Evolutionary conservation across 1,140 invertebrate genomes (phyloP).

Genomic region (Bombus sibiricus): DNA sequence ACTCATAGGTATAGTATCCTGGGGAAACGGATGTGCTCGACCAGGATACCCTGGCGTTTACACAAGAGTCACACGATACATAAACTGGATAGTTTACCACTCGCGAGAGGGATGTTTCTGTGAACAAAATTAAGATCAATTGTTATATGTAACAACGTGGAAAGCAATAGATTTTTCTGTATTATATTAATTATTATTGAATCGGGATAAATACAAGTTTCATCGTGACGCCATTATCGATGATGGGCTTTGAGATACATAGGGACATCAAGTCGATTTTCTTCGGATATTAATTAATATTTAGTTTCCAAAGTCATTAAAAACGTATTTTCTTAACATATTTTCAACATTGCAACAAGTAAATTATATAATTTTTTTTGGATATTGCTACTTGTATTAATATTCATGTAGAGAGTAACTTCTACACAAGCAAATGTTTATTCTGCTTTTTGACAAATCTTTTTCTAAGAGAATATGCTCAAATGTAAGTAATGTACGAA

Average conservation of each 20-base stretch:
- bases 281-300: background rate
- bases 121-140: constrained; percentile 57
- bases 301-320: background rate
- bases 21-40: constrained; percentile 82
- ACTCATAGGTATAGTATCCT: constrained; percentile 86
- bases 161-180: background rate
- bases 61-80: constrained; percentile 86
- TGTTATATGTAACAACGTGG: no score
- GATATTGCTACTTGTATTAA: background rate
- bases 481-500: background rate
- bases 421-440: background rate
- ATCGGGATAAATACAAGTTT: background rate
- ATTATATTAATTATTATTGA: background rate
- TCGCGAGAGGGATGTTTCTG: constrained; percentile 86
- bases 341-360: no score
- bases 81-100: constrained; percentile 86
- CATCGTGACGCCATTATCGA: no score
- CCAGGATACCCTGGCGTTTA: constrained; percentile 88
- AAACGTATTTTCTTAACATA: background rate
- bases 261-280: background rate
- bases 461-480: background rate
- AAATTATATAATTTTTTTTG: no score
- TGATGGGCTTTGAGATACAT: no score
- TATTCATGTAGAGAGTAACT: background rate
- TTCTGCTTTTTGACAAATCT: background rate